Evolutionary conservation across 2,888 invertebrate genomes (phyloP).

Genomic region (Crematogaster levior): DNA sequence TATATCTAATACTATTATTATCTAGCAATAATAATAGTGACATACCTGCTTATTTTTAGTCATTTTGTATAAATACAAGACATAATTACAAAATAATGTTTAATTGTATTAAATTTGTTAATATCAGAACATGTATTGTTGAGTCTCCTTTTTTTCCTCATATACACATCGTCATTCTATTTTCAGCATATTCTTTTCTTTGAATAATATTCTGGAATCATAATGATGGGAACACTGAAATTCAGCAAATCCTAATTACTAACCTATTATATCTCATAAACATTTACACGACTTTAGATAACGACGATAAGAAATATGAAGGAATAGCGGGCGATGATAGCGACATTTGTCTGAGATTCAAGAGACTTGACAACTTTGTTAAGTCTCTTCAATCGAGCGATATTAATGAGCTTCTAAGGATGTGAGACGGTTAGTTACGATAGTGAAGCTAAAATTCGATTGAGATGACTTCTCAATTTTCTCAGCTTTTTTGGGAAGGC

Average conservation of each 20-base stretch:
- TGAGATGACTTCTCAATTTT: conserved; percentile 19
- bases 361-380: no score
- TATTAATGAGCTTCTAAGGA: neutral
- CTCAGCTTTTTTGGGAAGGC: conserved; percentile 70
- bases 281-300: conserved; percentile 48
- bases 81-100: conserved; percentile 69
- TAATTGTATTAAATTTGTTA: conserved; percentile 74
- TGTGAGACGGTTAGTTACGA: neutral
- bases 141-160: neutral
- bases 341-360: neutral
- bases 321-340: conserved; percentile 2
- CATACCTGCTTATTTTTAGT: conserved; percentile 28
- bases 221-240: neutral
- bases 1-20: no score
- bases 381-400: no score
- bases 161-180: neutral
- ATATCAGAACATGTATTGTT: neutral
- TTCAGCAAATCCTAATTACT: conserved; percentile 11
- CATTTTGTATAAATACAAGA: conserved; percentile 51
- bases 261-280: no score
- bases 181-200: neutral
- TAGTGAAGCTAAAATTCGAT: neutral
- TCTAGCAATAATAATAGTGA: conserved; percentile 17
- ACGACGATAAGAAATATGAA: conserved; percentile 50
- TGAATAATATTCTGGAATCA: neutral